Evolutionary conservation across 2,888 invertebrate species (phyloP), one percentile per base, ranked within the genome.

Genomic region (Hyposoter dolosus): DNA sequence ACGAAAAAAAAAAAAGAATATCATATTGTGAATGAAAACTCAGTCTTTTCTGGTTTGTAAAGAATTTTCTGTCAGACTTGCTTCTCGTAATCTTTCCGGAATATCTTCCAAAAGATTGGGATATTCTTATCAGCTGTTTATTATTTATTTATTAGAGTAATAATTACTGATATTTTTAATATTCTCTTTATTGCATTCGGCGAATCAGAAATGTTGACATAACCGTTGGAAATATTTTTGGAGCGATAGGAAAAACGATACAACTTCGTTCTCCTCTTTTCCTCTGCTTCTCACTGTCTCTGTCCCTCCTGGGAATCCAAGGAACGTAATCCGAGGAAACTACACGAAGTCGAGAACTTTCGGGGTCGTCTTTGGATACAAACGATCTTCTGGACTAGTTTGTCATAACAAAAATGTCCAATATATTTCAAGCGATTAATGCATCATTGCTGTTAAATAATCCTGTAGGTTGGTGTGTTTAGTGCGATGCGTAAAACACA

Each of bases 341-440:
- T 19, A 17, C 45, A 15, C 65, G 45, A n/a, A 83, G 80, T 83
- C 86, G 77, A 85, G 78, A 75, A 75, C 86, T 84, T 83, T 85
- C 81, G 40, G 10, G 9, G 43, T 53, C 83, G 63, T 56, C 69
- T 80, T 77, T 91, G 90, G 90, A 91, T 91, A 88, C 89, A 91
- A 81, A 89, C 88, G 78, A 43, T 87, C 79, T 75, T 83, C 83
- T 85, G 88, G 87, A 88, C 88, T 78, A 75, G 40, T 68, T 85
- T 90, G 91, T 91, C 91, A 91, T 88, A 91, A 91, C 91, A 91
- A 68, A 85, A 88, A 47, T 83, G 88, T 88, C 91, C 87, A 84
- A 88, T 91, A 89, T 89, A 90, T 91, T 90, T 89, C 89, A 80
- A 89, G 90, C 89, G 88, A 90, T 89, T 90, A 88, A 76, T 91